phyloP scores from a whole-genome alignment of 2,113 vertebrate genomes.

The Galbula dea region DNA sequence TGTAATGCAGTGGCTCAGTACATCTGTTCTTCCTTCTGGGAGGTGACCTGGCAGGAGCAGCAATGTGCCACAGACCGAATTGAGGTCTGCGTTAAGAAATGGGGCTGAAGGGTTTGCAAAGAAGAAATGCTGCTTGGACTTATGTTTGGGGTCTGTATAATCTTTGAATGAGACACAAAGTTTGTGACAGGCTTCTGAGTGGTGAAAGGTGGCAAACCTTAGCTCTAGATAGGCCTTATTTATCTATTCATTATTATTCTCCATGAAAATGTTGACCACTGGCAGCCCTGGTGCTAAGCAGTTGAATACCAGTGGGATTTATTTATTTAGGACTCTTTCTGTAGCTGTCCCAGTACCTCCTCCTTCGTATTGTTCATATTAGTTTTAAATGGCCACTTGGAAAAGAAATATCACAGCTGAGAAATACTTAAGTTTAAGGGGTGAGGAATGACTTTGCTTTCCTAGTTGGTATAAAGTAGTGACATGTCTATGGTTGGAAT shows the following conservation, averaged over 20 bases:
- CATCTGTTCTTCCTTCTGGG: constrained; percentile 11
- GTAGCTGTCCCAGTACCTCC: neutral
- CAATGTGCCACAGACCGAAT: neutral
- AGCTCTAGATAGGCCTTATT: neutral
- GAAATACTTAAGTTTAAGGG: neutral
- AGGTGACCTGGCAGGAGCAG: neutral
- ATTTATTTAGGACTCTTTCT: neutral
- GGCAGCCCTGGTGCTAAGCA: neutral
- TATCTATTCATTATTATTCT: neutral
- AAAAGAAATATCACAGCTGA: neutral
- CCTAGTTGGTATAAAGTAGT: neutral
- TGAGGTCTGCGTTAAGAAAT: neutral
- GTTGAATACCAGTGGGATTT: neutral
- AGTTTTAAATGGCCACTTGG: neutral
- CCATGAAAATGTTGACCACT: neutral
- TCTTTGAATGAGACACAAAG: neutral
- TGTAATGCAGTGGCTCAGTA: neutral
- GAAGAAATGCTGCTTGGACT: neutral
- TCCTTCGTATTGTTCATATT: neutral
- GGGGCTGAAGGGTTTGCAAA: neutral
- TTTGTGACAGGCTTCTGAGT: neutral
- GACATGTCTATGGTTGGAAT: neutral
- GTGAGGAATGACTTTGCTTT: neutral
- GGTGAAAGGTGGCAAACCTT: neutral
- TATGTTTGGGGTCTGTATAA: neutral